Evolutionary conservation across 2,797 vertebrate species (phyloP).

Genomic region (Graptemys geographica): DNA sequence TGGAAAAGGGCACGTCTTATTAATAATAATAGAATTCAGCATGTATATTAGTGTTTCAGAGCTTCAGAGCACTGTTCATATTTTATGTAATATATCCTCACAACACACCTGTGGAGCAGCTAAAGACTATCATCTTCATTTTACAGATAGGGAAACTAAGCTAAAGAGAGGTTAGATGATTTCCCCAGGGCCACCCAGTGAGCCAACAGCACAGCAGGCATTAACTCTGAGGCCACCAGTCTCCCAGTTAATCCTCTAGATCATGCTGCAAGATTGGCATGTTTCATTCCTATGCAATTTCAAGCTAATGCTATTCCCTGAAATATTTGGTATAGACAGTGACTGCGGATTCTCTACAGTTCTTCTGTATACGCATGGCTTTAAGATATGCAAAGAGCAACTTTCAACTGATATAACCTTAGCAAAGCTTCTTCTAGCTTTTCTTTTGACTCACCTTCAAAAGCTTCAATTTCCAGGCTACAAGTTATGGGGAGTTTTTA

Average conservation of each 20-base stretch:
- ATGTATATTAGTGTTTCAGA: background rate
- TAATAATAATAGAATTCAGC: background rate
- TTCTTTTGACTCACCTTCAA: background rate
- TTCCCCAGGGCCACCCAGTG: rapidly evolving
- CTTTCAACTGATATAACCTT: slow-evolving; percentile 70
- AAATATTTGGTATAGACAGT: slow-evolving; percentile 66
- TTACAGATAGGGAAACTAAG: rapidly evolving
- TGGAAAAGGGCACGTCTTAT: background rate
- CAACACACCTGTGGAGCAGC: background rate
- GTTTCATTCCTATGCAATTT: slow-evolving; percentile 30
- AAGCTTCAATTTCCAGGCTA: slow-evolving; percentile 37
- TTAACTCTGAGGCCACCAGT: background rate
- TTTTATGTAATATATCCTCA: background rate
- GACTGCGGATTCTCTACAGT: slow-evolving; percentile 56
- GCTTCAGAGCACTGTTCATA: background rate
- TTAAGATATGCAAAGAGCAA: slow-evolving; percentile 52
- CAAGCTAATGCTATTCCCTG: slow-evolving; percentile 62
- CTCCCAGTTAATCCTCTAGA: slow-evolving; percentile 25
- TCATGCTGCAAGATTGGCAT: background rate
- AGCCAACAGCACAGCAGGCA: background rate
- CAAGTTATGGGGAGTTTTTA: slow-evolving; percentile 34
- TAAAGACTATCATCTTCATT: background rate
- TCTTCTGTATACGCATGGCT: slow-evolving; percentile 26
- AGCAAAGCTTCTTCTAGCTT: background rate
- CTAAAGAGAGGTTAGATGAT: background rate